Conservation (phyloP, 2,797 vertebrate genomes). For the Streptopelia turtur region DNA sequence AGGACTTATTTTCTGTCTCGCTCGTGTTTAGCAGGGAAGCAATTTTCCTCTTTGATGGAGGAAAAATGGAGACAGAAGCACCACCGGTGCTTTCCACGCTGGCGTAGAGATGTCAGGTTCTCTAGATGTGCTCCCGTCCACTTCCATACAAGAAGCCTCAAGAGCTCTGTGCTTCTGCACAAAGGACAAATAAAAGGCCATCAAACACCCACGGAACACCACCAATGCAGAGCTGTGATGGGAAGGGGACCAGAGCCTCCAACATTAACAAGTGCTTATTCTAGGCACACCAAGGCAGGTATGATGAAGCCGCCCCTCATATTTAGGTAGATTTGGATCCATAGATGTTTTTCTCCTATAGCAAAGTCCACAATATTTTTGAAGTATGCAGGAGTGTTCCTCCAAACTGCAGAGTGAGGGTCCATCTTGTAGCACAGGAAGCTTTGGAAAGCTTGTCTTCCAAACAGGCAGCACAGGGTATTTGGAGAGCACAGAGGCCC, state of each 20-base stretch:
- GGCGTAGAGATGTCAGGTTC: not conserved
- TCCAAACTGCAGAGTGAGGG: not conserved
- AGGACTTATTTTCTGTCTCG: not conserved
- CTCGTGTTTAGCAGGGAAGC: not conserved
- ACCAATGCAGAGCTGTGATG: not conserved
- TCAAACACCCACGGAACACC: not conserved
- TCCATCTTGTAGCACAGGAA: not conserved
- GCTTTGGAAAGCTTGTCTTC: not conserved
- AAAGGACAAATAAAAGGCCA: not conserved
- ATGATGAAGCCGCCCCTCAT: accelerated
- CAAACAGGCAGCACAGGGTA: not conserved
- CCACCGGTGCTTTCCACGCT: not conserved
- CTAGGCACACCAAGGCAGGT: not conserved
- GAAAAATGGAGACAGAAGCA: not conserved
- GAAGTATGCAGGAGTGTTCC: not conserved
- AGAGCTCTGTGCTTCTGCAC: not conserved
- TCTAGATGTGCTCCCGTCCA: not conserved
- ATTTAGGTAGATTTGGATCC: not conserved
- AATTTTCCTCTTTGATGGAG: not conserved
- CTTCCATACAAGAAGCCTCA: not conserved
- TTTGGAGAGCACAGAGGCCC: not conserved
- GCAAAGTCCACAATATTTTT: not conserved
- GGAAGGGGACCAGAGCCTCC: not conserved
- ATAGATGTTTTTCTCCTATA: not conserved
- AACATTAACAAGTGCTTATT: not conserved